Conservation (phyloP, 2,888 invertebrate species). For the Polymixis flavicincta region DNA sequence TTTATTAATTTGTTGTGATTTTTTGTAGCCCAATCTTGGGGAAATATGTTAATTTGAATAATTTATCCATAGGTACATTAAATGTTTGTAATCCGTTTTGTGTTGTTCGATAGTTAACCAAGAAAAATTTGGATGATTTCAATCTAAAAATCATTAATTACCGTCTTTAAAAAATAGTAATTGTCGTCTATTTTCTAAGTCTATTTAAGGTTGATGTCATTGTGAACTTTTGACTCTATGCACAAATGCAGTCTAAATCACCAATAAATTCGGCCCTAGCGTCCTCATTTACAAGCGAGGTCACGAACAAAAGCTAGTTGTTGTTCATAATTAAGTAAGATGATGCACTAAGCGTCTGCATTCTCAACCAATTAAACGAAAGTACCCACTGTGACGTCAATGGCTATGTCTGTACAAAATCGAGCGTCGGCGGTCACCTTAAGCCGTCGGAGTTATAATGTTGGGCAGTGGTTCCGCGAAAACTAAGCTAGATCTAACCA, state of each 20-base stretch:
- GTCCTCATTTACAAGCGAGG: not conserved
- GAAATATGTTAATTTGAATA: not conserved
- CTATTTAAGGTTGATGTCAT: too few relatives aligned
- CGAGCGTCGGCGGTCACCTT: conserved; percentile 12
- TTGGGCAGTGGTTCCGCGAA: not conserved
- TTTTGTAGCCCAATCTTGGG: not conserved
- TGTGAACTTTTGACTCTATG: not conserved
- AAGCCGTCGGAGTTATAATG: not conserved
- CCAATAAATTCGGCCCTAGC: not conserved
- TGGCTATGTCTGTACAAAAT: conserved; percentile 11
- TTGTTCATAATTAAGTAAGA: conserved; percentile 46
- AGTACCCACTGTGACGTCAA: conserved; percentile 50
- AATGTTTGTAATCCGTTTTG: not conserved
- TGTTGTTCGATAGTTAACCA: not conserved
- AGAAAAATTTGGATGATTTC: not conserved
- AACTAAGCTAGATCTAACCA: not conserved
- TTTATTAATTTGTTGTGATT: conserved; percentile 33
- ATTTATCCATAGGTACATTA: not conserved
- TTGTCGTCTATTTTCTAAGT: not conserved
- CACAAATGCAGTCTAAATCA: not conserved
- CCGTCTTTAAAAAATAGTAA: too few relatives aligned
- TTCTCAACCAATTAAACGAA: conserved; percentile 42
- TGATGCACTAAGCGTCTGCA: conserved; percentile 54
- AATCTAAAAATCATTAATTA: not conserved
- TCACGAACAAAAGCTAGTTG: conserved; percentile 30